These are phyloP conservation scores for Drosophila truncata DNA, from an alignment of 1,140 invertebrate genomes.

Conservation along the genomic window DNA sequence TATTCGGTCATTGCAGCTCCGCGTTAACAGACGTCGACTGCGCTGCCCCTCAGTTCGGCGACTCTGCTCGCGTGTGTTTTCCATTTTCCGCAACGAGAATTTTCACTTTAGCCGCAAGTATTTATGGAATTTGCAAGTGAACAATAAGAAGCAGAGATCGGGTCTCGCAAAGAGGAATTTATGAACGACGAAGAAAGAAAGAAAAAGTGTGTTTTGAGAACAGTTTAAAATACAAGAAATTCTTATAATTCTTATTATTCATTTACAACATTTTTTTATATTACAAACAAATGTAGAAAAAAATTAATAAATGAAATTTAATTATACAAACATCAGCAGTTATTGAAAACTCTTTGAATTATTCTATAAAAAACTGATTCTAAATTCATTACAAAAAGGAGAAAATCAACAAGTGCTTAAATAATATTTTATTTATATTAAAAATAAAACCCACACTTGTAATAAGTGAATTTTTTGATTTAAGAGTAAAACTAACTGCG, in stretches of 20 bases:
- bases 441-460: not conserved
- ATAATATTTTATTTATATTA: not conserved
- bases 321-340: not conserved
- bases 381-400: not conserved
- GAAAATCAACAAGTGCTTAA: not conserved
- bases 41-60: slow-evolving; percentile 32
- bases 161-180: not conserved
- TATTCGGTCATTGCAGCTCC: slow-evolving; percentile 68
- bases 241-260: not conserved
- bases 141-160: slow-evolving; percentile 32
- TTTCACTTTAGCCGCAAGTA: slow-evolving; percentile 58
- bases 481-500: not conserved
- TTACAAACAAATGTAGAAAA: not conserved
- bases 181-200: not conserved
- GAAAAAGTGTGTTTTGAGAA: slow-evolving; percentile 9
- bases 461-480: not conserved
- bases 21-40: slow-evolving; percentile 64
- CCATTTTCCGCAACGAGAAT: slow-evolving; percentile 30
- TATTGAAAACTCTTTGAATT: not conserved
- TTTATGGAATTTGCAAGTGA: slow-evolving; percentile 47
- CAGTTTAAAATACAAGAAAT: not conserved
- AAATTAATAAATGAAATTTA: not conserved
- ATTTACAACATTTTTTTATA: not conserved
- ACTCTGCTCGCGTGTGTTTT: slow-evolving; percentile 32
- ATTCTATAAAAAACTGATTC: not conserved